Evolutionary conservation across 2,888 invertebrate genomes (phyloP).

Genomic region (Adelphocoris suturalis): DNA sequence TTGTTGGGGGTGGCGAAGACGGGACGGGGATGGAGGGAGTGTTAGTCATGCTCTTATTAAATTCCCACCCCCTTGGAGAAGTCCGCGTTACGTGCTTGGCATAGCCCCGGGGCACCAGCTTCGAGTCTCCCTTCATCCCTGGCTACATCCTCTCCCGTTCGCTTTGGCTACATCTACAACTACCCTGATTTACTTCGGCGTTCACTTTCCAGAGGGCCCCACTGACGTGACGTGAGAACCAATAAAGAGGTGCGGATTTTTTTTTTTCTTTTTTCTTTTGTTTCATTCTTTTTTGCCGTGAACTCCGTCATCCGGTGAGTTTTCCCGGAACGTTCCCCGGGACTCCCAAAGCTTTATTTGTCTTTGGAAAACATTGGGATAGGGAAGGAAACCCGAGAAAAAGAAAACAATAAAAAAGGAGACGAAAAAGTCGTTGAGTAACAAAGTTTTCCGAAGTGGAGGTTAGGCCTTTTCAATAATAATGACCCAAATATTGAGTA

Average conservation of each 20-base stretch:
- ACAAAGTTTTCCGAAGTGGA: neutral
- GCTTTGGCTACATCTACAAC: conserved; percentile 63
- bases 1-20: conserved; percentile 8
- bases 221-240: conserved; percentile 63
- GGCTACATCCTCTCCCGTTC: conserved; percentile 6
- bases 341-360: conserved; percentile 34
- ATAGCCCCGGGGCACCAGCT: conserved; percentile 50
- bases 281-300: neutral
- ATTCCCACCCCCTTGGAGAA: conserved; percentile 52
- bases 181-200: conserved; percentile 65
- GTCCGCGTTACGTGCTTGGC: conserved; percentile 58
- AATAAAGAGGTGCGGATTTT: conserved; percentile 62
- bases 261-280: neutral
- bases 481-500: neutral
- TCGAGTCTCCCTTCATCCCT: conserved; percentile 24
- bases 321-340: neutral
- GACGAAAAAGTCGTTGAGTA: neutral
- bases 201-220: conserved; percentile 41
- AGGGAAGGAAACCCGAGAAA: conserved; percentile 33
- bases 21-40: conserved; percentile 21
- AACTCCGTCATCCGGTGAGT: conserved; percentile 35
- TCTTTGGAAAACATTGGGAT: conserved; percentile 45
- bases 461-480: neutral
- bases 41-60: conserved; percentile 69
- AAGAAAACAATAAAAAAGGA: neutral